These are phyloP conservation scores for Eledona agricola DNA, from an alignment of 2,888 invertebrate species.

Conservation along the genomic window DNA sequence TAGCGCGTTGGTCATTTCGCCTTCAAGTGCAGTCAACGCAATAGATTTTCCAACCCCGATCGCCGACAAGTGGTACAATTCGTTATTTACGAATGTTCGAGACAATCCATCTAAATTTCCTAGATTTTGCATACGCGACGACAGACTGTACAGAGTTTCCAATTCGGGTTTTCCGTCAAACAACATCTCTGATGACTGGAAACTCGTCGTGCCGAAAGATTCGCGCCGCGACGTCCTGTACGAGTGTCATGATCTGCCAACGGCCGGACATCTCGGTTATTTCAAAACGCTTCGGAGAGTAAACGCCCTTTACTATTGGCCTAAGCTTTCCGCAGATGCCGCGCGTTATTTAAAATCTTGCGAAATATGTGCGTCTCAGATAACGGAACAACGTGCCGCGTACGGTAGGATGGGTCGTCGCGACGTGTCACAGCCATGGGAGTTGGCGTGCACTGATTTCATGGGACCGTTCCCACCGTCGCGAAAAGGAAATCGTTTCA, in stretches of 20 bases:
- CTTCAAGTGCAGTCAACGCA: too few species aligned
- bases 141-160: background rate
- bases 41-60: too few species aligned
- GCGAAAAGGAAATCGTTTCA: conserved; percentile 10
- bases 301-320: conserved; percentile 4
- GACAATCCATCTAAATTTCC: background rate
- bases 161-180: too few species aligned
- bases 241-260: conserved; percentile 4
- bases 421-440: background rate
- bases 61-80: background rate
- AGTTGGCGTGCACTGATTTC: conserved; percentile 1
- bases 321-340: background rate
- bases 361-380: background rate
- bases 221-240: background rate
- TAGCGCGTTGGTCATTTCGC: conserved; percentile 33
- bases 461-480: conserved; percentile 21
- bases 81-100: background rate
- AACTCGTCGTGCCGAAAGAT: background rate
- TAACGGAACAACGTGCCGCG: conserved; percentile 3
- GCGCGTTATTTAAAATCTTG: conserved; percentile 1
- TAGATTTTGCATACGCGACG: background rate
- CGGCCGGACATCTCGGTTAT: conserved; percentile 4
- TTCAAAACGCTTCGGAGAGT: background rate
- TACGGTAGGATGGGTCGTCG: background rate
- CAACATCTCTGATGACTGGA: conserved; percentile 1